These are phyloP conservation scores for Apodemus sylvaticus DNA, from an alignment of 2,113 vertebrate genomes.

Conservation along the genomic window DNA sequence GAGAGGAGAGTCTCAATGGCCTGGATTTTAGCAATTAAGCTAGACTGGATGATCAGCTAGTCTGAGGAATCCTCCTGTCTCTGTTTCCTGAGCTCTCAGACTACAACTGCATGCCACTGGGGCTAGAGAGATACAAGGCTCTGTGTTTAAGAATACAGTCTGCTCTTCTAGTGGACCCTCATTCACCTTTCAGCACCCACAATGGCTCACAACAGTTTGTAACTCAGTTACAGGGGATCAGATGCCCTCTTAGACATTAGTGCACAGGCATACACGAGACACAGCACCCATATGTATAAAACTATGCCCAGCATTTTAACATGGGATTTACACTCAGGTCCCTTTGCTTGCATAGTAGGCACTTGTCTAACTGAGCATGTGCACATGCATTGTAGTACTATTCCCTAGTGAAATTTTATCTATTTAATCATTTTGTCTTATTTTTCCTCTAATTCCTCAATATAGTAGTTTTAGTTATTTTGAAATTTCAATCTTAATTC, in stretches of 20 bases:
- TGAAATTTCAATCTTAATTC: neutral
- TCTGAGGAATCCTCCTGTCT: neutral
- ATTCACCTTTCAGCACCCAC: neutral
- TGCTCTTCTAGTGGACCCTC: neutral
- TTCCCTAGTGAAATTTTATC: neutral
- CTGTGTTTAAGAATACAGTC: neutral
- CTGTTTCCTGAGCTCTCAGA: neutral
- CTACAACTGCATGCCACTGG: neutral
- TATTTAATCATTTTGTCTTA: neutral
- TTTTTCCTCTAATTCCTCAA: conserved; percentile 34
- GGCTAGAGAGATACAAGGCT: neutral
- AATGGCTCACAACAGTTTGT: neutral
- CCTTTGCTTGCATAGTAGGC: neutral
- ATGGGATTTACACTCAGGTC: neutral
- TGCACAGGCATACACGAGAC: neutral
- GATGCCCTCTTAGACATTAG: neutral
- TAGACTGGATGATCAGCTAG: neutral
- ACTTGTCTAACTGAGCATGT: neutral
- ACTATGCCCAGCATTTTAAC: neutral
- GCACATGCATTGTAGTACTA: neutral
- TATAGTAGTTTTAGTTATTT: neutral
- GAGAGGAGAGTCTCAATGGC: neutral
- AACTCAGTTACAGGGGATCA: neutral
- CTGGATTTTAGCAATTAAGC: neutral
- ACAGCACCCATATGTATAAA: neutral